Evolutionary conservation across 2,888 invertebrate genomes (phyloP), one percentile per base, ranked within the genome.

Genomic region (Chloromyia formosa): DNA sequence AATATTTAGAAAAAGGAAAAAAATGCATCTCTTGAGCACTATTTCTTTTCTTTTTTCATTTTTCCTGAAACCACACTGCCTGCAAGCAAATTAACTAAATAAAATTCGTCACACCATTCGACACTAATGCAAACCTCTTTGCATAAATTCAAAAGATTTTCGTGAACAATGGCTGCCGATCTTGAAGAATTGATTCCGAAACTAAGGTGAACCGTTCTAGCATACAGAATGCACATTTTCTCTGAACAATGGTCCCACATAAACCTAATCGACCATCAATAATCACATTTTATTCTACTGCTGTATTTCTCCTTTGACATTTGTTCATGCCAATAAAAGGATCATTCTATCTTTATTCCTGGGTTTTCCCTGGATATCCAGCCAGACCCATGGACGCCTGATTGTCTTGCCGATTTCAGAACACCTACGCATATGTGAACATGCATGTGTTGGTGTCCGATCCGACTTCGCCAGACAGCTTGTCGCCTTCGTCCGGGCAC

Each of bases 191-290:
- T 35, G 27, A 35, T 35, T 35, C 27, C 7, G 27, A 35, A 35
- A 35, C 2, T 35, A 35, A 35, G 27, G 7, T 7, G 27, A 35
- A 35, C 27, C 3, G 27, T 35, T 35, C 27, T 35, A 2, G 7
- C 7, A 35, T 35, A 35, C 27, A 35, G 27, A 35, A 35, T 35
- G 27, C 3, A 35, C 27, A 35, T 35, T 35, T 35, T 35, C 27
- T 35, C 7, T 35, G 27, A 35, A 49, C 49, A 49, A n/a, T n/a
- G 49, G 14, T n/a, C 14, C 27, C 23, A 60, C 22, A 60, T 14
- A 60, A 60, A 60, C 60, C 60, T 23, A 60, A 60, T 60, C 60
- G 60, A 60, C 60, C 60, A 60, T 22, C 60, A 23, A 60, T 60
- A 60, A 60, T 60, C 60, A 60, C 60, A 60, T 60, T 23, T 60